phyloP scores from a whole-genome alignment of 2,888 invertebrate genomes.

The Leptothorax acervorum region DNA sequence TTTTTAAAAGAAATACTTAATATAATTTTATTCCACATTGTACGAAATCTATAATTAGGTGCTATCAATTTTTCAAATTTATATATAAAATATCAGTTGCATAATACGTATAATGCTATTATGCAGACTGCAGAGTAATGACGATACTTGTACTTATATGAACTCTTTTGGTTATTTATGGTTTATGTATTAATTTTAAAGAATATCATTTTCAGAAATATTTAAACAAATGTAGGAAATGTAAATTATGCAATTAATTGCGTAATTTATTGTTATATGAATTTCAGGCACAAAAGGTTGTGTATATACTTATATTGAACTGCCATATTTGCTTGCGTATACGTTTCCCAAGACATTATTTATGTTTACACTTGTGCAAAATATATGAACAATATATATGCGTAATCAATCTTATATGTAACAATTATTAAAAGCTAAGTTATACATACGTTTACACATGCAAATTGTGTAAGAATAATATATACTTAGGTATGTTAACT shows the following conservation, averaged over 20 bases:
- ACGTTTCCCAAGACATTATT: constrained; percentile 31
- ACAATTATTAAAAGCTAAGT: constrained; percentile 8
- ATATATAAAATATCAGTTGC: constrained; percentile 4
- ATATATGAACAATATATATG: constrained; percentile 14
- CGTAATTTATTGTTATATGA: not conserved
- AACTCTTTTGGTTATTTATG: constrained; percentile 5
- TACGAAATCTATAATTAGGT: constrained; percentile 19
- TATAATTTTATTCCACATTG: not conserved
- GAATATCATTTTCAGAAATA: not conserved
- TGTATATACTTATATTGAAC: constrained; percentile 33
- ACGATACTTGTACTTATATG: constrained; percentile 21
- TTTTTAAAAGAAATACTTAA: constrained; percentile 28
- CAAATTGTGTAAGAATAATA: constrained; percentile 6
- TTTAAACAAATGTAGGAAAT: constrained; percentile 11
- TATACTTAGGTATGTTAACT: constrained; percentile 28
- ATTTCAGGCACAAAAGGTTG: constrained; percentile 1
- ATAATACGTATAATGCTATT: not conserved
- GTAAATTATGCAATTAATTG: constrained; percentile 8
- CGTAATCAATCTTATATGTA: constrained; percentile 11
- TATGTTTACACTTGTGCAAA: constrained; percentile 16
- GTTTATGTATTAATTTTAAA: not conserved
- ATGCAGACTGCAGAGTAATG: not conserved
- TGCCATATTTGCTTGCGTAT: constrained; percentile 47
- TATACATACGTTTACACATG: constrained; percentile 13
- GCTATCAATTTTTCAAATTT: constrained; percentile 20